Percentiles rank a stretch among this genome's conserved stretches.
These are phyloP conservation scores for Synanthedon myopaeformis DNA, from an alignment of 2,888 invertebrate genomes.

Conservation along the genomic window DNA sequence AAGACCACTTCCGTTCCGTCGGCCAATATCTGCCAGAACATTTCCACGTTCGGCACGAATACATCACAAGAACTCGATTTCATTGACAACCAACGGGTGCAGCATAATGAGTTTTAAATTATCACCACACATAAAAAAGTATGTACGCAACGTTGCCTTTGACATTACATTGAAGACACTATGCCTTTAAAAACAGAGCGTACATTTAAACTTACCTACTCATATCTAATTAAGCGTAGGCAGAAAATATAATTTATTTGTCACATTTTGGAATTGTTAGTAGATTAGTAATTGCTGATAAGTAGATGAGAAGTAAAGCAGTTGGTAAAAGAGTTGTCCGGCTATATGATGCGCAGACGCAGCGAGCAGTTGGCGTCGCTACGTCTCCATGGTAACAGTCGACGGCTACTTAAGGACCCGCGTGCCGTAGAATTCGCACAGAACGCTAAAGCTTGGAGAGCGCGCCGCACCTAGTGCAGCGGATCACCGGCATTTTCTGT, in stretches of 20 bases:
- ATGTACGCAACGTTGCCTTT: constrained; percentile 34
- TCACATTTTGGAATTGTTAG: constrained; percentile 1
- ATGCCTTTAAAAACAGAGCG: background rate
- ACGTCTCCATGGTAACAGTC: constrained; percentile 53
- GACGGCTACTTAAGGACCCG: constrained; percentile 47
- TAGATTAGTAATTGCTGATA: background rate
- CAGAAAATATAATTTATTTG: constrained; percentile 4
- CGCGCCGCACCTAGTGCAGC: constrained; percentile 64
- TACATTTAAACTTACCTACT: background rate
- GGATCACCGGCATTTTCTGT: constrained; percentile 47
- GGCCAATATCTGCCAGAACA: constrained; percentile 68
- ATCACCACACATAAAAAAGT: constrained; percentile 64
- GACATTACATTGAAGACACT: constrained; percentile 35
- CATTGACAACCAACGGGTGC: constrained; percentile 61
- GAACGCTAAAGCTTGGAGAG: constrained; percentile 57
- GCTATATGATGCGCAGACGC: constrained; percentile 22
- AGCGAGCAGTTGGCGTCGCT: constrained; percentile 46
- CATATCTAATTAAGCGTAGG: background rate
- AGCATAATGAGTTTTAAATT: constrained; percentile 68
- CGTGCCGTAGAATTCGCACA: constrained; percentile 34
- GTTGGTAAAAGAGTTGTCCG: background rate
- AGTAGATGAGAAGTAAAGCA: background rate
- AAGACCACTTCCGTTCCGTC: constrained; percentile 58
- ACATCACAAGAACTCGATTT: constrained; percentile 68
- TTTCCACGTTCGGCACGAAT: constrained; percentile 58